Evolutionary conservation across 1,140 invertebrate genomes (phyloP), one percentile per base, ranked within the genome.

Genomic region (Zaprionus ghesquierei): DNA sequence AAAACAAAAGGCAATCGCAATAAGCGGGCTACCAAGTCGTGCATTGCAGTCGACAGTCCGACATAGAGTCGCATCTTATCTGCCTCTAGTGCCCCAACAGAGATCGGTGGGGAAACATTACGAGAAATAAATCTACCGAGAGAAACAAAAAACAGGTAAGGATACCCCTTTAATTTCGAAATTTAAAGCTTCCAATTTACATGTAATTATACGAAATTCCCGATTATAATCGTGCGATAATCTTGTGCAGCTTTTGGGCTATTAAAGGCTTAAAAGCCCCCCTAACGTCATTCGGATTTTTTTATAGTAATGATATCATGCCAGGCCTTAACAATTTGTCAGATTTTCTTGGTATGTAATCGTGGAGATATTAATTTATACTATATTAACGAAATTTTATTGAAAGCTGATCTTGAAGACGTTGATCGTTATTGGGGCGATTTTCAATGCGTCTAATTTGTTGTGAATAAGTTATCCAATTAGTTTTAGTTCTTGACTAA

Each of bases 301-400:
- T 61, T 12, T 51, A 38, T 51, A 62, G 29, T 25, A 35, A 62
- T 62, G 59, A 62, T 62, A 51, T 62, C 59, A 62, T 62, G 31
- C 20, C 31, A 29, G 1, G 46, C n/a, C 18, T 31, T 18, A 51
- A 62, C 35, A 22, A 38, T 51, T 29, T 13, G 5, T 22, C n/a
- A 41, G 35, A 41, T 15, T 6, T 23, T 13, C 18, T 10, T 18
- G 12, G 18, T 46, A 10, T 18, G 18, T 22, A n/a, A 13, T 4
- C 35, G 31, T 8, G 35, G 35, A 41, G 35, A n/a, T 41, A 41
- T 15, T 41, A 13, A 8, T 15, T 8, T 15, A 41, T 41, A 33
- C n/a, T n/a, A n/a, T n/a, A n/a, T n/a, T n/a, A n/a, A n/a, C n/a
- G n/a, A n/a, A n/a, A n/a, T n/a, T n/a, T n/a, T n/a, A n/a, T n/a